Base-by-base conservation (phyloP, 2,888 invertebrate genomes). In the Hydraecia micacea region DNA sequence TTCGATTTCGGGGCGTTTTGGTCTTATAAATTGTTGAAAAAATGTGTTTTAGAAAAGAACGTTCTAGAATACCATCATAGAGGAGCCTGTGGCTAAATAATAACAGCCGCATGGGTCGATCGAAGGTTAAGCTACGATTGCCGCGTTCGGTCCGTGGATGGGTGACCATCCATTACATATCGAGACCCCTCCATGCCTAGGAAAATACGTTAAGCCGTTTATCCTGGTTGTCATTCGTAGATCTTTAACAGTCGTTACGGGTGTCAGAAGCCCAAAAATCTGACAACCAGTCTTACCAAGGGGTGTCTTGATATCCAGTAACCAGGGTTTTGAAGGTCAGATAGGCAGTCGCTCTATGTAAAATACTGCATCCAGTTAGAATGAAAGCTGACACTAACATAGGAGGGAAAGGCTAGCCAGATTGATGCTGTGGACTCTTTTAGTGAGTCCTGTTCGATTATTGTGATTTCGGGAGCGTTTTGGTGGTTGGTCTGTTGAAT, bases 1-100 rank as follows among this genome's bases (percentile, higher is more conserved):
- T 72, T 60, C 60, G 52, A 73, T 81, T 85, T 65, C n/a, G 28
- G 13, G 8, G 18, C 0, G 18, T n/a, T 62, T 52, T 36, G 6
- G 1, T 60, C 21, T 9, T 4, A 42, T 11, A 1, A 25, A 67
- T 62, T 28, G 4, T 13, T 11, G 7, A 21, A 60, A 60, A 13
- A n/a, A n/a, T n/a, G n/a, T n/a, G n/a, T n/a, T n/a, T n/a, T n/a
- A n/a, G n/a, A n/a, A n/a, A n/a, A n/a, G n/a, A n/a, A n/a, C n/a
- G n/a, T n/a, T n/a, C n/a, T n/a, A n/a, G n/a, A n/a, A n/a, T n/a
- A n/a, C n/a, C n/a, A n/a, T n/a, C n/a, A n/a, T n/a, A n/a, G 6
- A 52, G 8, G 21, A 2, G 21, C 21, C 8, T 2, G 28, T 28
- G 7, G 15, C n/a, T n/a, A 58, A n/a, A 60, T n/a, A n/a, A n/a